Evolutionary conservation across 2,888 invertebrate species (phyloP), one percentile per base, ranked within the genome.

Genomic region (Philonicus albiceps): DNA sequence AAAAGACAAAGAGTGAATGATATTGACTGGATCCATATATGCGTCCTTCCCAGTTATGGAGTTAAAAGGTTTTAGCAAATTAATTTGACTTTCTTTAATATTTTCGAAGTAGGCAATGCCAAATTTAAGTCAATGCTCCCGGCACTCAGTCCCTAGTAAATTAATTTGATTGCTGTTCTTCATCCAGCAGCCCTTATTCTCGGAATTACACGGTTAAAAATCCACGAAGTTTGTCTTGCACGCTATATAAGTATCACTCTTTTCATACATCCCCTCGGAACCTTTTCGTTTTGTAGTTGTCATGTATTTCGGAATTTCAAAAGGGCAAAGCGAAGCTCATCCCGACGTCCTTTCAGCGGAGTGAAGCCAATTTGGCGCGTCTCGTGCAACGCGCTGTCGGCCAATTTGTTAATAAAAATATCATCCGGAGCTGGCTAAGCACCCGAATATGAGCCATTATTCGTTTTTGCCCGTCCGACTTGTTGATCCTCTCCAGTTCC

Each of bases 401-500:
- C 49, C 78, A 78, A 78, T 78, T 78, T 78, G 78, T 78, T 78
- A 78, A 78, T 78, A 78, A 78, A 78, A 78, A 49, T 49, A 78
- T 49, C 78, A 78, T 49, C 78, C 30, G 49, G 22, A 49, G 40
- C 43, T 76, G 49, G 49, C 78, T 78, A 78, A 49, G 49, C 78
- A 78, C 27, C 78, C 78, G 49, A 49, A 78, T 49, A 78, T 49
- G 49, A 49, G 49, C 78, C 49, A 78, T 64, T 83, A 83, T 83
- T 64, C 31, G 64, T 64, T 83, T 83, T 64, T 49, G 40, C 43
- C 40, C 43, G 43, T 37, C 72, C 30, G 43, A 86, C 86, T 86
- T 86, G 86, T 86, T 86, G 86, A 86, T 84, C 64, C 64, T 81
- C 75, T 49, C 86, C 83, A 43, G 40, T 55, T 55, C 64, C 73